These are phyloP conservation scores for Anisognathus igniventris DNA, from an alignment of 2,797 vertebrate genomes.

Conservation along the genomic window DNA sequence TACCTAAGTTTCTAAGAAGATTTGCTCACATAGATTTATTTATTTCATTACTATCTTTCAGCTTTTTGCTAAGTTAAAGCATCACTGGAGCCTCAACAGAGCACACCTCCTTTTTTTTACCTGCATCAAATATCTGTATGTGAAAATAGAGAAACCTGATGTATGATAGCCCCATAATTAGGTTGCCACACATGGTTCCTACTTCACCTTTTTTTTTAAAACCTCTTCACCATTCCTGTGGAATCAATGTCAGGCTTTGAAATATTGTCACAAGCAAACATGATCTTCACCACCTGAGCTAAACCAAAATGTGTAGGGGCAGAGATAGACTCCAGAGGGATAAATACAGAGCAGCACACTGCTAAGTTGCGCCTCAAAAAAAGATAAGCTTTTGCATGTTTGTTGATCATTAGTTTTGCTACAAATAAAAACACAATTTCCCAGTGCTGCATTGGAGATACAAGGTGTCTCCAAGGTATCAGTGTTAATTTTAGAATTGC, in stretches of 20 bases:
- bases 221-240: neutral
- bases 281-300: neutral
- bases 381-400: neutral
- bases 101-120: neutral
- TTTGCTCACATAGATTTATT: neutral
- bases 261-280: neutral
- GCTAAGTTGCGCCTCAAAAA: neutral
- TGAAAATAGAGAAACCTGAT: neutral
- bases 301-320: fast-evolving
- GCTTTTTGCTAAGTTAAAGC: neutral
- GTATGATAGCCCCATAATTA: neutral
- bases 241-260: neutral
- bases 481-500: neutral
- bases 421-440: neutral
- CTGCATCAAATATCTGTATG: neutral
- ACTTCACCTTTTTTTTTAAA: neutral
- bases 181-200: neutral
- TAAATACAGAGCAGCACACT: neutral
- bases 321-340: neutral
- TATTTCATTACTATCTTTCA: neutral
- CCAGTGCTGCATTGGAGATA: neutral
- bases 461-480: neutral
- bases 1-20: neutral
- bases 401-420: neutral
- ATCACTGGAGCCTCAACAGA: neutral